These are phyloP conservation scores for Carassius carassius DNA, from an alignment of 2,113 vertebrate genomes.

Conservation along the genomic window DNA sequence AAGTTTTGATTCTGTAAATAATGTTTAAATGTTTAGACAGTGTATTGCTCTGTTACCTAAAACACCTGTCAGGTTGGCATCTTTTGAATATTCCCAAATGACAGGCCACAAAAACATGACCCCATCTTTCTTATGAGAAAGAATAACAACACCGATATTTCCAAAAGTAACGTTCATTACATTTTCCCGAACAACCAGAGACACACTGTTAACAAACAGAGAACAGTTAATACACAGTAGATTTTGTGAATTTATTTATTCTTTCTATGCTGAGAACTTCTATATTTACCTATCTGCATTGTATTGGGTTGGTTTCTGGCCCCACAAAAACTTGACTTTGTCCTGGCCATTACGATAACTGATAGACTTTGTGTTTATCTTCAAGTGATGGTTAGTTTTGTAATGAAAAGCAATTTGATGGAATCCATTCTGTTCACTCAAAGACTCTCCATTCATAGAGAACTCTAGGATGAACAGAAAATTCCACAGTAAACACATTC, in stretches of 20 bases:
- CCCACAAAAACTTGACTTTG: neutral
- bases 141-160: constrained; percentile 57
- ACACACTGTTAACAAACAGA: neutral
- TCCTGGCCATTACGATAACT: constrained; percentile 30
- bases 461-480: too few species aligned
- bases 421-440: constrained; percentile 58
- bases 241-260: neutral
- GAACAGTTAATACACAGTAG: neutral
- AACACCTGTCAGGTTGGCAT: constrained; percentile 50
- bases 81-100: constrained; percentile 55
- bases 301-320: neutral
- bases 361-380: constrained; percentile 24
- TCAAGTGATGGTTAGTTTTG: constrained; percentile 36
- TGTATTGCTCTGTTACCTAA: constrained; percentile 55
- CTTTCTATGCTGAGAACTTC: neutral
- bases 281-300: constrained; percentile 23
- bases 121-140: constrained; percentile 47
- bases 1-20: neutral
- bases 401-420: constrained; percentile 55
- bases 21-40: neutral
- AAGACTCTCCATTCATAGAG: constrained; percentile 60
- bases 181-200: constrained; percentile 4
- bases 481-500: too few species aligned
- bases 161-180: constrained; percentile 61
- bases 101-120: constrained; percentile 66